Base-by-base conservation (phyloP, 2,797 vertebrate genomes). In the Acipenser oxyrinchus region DNA sequence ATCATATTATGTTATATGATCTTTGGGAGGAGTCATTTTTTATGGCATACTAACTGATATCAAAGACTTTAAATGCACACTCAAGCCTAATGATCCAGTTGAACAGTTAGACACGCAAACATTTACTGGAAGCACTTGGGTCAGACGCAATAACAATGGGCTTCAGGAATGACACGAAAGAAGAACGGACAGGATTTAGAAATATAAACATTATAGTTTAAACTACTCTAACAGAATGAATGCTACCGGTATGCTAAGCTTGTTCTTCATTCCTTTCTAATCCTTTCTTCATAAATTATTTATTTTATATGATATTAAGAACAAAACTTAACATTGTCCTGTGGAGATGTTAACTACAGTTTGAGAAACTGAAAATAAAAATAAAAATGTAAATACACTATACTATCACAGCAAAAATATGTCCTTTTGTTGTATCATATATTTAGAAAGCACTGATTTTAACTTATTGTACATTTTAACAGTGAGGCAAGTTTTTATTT, bases 231-330 rank as follows among this genome's bases (percentile, higher is more conserved):
- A 92, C 87, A 90, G 87, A 88, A 84, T 81, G 72, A 89, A 87
- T 84, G 88, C 86, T 18, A 18, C 15, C 1, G 15, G 15, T 91
- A 86, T 86, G 84, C 81, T 90, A 86, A 87, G 76, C 82, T 87
- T 88, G 79, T 88, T 86, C 80, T 88, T 83, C 80, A 86, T 88
- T 84, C 75, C 82, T 91, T 92, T 90, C 88, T 89, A 84, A 89
- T 93, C 86, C 87, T 88, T 90, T 93, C 89, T 82, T 87, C 76
- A 81, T 92, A 93, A 95, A 92, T 97, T 98, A 98, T 98, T 98
- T 98, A 98, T 98, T 98, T 97, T 94, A 94, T 95, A 93, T 95
- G 91, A 92, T 97, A 95, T 98, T 96, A 95, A 97, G 95, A 93
- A 90, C 79, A 71, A 82, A 78, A 71, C 85, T 83, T 84, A 37